A percentile compares a stretch with the other conserved stretches of the same genome.
Conservation (phyloP, 23 tunicate genomes). For the Corella eumyota region DNA sequence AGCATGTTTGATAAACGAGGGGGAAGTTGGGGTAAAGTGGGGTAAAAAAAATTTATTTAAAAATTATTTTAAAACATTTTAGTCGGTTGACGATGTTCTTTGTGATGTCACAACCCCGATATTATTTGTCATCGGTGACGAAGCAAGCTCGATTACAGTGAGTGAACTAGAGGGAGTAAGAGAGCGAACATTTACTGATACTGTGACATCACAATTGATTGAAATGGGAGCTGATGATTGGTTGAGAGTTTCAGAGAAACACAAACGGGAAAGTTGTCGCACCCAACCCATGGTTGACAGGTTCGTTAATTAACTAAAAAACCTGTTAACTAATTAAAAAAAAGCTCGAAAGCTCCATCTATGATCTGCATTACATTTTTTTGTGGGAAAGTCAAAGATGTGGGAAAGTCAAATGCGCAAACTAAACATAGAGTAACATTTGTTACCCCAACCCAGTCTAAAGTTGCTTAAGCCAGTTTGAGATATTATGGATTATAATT, state of each 20-base stretch:
- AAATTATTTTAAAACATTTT: too few relatives aligned
- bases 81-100: constrained; percentile 64
- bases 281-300: constrained; percentile 78
- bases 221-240: constrained; percentile 77
- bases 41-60: too few relatives aligned
- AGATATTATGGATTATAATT: too few relatives aligned
- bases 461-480: too few relatives aligned
- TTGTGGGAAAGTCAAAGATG: too few relatives aligned
- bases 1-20: constrained; percentile 72
- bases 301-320: too few relatives aligned
- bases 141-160: constrained; percentile 38
- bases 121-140: constrained; percentile 62
- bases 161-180: constrained; percentile 53
- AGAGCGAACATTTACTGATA: constrained; percentile 30
- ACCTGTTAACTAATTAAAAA: too few relatives aligned
- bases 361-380: too few relatives aligned
- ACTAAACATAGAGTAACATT: too few relatives aligned
- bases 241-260: constrained; percentile 47
- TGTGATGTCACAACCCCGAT: constrained; percentile 71
- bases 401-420: too few relatives aligned
- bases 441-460: too few relatives aligned
- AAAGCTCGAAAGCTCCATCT: too few relatives aligned
- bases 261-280: constrained; percentile 18
- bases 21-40: constrained; percentile 17
- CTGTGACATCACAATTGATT: constrained; percentile 31